These are phyloP conservation scores for Spinibarbus caldwelli DNA, from an alignment of 2,797 vertebrate species.

Conservation along the genomic window DNA sequence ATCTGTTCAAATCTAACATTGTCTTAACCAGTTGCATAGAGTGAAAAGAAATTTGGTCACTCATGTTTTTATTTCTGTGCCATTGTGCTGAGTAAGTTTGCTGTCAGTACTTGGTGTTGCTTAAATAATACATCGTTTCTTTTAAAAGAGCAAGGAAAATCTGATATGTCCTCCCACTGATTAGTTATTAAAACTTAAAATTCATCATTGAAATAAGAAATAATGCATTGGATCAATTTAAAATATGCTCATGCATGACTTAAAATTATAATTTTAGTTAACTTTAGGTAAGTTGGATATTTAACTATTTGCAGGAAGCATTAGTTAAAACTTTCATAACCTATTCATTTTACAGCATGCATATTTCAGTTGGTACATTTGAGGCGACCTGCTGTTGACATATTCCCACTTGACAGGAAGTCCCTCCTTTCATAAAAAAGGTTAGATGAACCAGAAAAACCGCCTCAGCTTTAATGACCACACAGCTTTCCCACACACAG, in stretches of 20 bases:
- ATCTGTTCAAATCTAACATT: not conserved
- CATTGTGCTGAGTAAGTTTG: not conserved
- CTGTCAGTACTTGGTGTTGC: not conserved
- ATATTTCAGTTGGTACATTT: slow-evolving; percentile 24
- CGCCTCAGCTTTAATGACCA: slow-evolving; percentile 45
- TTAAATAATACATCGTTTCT: not conserved
- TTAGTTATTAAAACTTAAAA: not conserved
- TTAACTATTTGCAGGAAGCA: not conserved
- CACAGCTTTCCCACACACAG: slow-evolving; percentile 27
- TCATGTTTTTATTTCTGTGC: not conserved
- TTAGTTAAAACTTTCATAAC: slow-evolving; percentile 19
- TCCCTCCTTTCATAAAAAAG: not conserved
- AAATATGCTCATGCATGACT: not conserved
- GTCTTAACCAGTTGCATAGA: not conserved
- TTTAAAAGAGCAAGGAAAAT: not conserved
- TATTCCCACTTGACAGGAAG: slow-evolving; percentile 18
- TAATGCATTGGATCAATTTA: not conserved
- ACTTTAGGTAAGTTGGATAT: not conserved
- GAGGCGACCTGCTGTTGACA: not conserved
- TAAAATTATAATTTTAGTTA: not conserved
- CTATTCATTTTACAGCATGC: slow-evolving; percentile 7
- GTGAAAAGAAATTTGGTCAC: not conserved
- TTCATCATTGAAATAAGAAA: not conserved
- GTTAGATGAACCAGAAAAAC: not conserved
- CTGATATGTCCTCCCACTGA: not conserved